Evolutionary conservation across 2,113 vertebrate species (phyloP).

Genomic region (Prunella himalayana): DNA sequence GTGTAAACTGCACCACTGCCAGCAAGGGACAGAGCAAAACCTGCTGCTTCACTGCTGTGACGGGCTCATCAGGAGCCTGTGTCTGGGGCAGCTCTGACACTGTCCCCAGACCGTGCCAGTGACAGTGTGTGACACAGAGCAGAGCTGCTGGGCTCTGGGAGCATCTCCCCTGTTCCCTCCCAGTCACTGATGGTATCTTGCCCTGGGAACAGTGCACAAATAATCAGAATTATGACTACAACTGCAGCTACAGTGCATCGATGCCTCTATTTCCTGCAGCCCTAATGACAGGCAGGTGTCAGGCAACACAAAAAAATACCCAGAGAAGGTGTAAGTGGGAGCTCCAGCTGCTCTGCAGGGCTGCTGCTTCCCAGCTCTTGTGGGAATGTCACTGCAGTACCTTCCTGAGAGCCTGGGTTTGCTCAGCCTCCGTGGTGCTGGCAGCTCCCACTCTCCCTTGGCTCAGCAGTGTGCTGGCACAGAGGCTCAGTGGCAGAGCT

Average conservation of each 20-base stretch:
- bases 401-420: neutral
- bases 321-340: neutral
- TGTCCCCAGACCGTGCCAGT: accelerated
- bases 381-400: neutral
- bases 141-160: neutral
- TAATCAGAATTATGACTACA: neutral
- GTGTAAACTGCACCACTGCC: neutral
- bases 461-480: neutral
- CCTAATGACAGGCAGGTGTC: neutral
- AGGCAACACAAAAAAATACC: neutral
- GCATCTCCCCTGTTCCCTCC: neutral
- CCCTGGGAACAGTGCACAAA: neutral
- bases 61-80: neutral
- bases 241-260: neutral
- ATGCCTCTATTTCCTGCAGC: neutral
- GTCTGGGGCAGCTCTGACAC: neutral
- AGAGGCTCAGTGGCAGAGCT: neutral
- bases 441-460: neutral
- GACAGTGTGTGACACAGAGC: neutral
- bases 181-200: accelerated
- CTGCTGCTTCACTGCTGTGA: neutral
- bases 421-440: neutral
- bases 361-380: neutral
- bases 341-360: neutral
- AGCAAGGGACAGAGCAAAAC: neutral